Percentiles rank a stretch among this genome's conserved stretches.
Conservation (phyloP, 2,113 vertebrate genomes). For the Tor tambroides region DNA sequence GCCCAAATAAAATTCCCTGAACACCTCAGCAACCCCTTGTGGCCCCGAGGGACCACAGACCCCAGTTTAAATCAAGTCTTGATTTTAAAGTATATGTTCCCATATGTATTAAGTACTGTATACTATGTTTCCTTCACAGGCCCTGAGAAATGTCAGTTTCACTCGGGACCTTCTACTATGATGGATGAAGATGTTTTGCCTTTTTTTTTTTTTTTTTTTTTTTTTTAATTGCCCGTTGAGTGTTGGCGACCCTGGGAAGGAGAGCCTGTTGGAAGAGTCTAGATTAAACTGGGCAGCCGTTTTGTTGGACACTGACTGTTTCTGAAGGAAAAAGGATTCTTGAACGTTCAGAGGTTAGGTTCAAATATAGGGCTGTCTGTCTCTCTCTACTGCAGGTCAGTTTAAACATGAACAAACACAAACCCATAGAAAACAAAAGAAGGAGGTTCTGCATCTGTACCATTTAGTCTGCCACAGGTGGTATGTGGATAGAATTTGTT, state of each 20-base stretch:
- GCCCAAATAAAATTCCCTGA: no score
- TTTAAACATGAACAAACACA: background rate
- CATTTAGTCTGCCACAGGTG: background rate
- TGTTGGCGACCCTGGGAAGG: background rate
- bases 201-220: slow-evolving; percentile 48
- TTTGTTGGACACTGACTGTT: background rate
- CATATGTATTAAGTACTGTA: background rate
- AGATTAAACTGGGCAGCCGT: background rate
- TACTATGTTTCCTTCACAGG: slow-evolving; percentile 32
- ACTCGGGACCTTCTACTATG: background rate
- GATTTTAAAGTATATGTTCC: background rate
- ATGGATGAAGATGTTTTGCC: slow-evolving; percentile 26
- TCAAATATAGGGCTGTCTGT: background rate
- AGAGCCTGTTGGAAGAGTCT: background rate
- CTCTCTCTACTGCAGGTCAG: background rate
- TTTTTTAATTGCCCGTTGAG: slow-evolving; percentile 24
- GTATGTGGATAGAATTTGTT: background rate
- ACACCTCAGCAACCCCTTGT: no score
- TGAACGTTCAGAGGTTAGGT: background rate
- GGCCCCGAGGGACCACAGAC: no score
- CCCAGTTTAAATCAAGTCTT: no score
- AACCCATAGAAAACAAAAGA: background rate
- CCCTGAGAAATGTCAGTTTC: slow-evolving; percentile 29
- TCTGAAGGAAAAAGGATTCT: background rate
- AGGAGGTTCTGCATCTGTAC: background rate